These are phyloP conservation scores for Solenodon paradoxus DNA, from an alignment of 2,113 vertebrate species.

Conservation along the genomic window DNA sequence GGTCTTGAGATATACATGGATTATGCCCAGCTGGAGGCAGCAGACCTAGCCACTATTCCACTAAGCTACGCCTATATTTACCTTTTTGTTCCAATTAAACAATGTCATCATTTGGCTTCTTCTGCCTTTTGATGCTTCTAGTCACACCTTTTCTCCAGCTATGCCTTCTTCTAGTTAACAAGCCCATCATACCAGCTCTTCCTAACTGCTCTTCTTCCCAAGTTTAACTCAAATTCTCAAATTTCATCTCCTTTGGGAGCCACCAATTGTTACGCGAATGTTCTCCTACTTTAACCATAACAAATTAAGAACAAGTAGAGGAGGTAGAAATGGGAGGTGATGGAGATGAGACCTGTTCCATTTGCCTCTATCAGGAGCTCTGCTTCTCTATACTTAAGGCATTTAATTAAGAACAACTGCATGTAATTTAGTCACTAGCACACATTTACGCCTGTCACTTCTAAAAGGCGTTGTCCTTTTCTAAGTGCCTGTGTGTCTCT, in stretches of 20 bases:
- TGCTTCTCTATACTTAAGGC: not conserved
- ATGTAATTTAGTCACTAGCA: not conserved
- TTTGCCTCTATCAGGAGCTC: not conserved
- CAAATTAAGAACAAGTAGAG: not conserved
- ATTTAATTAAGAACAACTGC: not conserved
- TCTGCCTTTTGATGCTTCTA: not conserved
- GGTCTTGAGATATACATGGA: no score
- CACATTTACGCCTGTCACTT: not conserved
- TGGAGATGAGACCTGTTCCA: not conserved
- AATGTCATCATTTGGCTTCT: not conserved
- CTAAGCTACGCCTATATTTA: no score
- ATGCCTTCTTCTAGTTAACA: not conserved
- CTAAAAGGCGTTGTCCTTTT: not conserved
- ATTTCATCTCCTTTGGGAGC: not conserved
- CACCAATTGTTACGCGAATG: not conserved
- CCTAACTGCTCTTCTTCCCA: not conserved
- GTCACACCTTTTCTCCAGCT: not conserved
- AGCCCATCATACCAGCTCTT: not conserved
- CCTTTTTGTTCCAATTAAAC: not conserved
- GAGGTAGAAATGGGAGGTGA: not conserved
- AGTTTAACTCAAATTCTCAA: not conserved
- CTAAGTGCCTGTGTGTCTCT: not conserved
- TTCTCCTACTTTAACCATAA: not conserved
- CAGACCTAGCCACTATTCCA: no score
- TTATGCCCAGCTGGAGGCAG: no score